Evolutionary conservation across 2,113 vertebrate species (phyloP).

Genomic region (Pholis gunnellus): DNA sequence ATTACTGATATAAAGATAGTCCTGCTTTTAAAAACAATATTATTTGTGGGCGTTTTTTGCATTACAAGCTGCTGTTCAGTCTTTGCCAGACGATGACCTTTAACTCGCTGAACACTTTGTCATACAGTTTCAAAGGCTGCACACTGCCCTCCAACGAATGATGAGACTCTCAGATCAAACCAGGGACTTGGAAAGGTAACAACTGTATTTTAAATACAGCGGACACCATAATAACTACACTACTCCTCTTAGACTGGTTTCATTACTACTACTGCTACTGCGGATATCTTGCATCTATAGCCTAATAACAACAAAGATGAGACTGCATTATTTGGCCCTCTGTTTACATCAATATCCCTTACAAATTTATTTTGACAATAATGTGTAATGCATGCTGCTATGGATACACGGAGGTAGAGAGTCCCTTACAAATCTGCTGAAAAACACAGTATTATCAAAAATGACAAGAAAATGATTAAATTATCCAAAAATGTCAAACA

Average conservation of each 20-base stretch:
- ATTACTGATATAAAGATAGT: not conserved
- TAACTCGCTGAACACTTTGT: slow-evolving; percentile 68
- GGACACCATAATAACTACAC: slow-evolving; percentile 27
- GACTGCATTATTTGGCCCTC: not conserved
- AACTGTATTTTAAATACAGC: slow-evolving; percentile 18
- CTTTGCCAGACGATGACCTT: slow-evolving; percentile 54
- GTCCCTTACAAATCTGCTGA: slow-evolving; percentile 13
- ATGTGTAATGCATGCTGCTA: slow-evolving; percentile 42
- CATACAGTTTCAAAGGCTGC: slow-evolving; percentile 90
- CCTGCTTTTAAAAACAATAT: not conserved
- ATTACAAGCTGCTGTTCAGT: slow-evolving; percentile 30
- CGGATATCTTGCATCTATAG: not conserved
- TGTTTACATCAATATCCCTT: slow-evolving; percentile 5
- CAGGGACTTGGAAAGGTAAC: slow-evolving; percentile 87
- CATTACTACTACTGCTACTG: not conserved
- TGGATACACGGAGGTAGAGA: slow-evolving; percentile 40
- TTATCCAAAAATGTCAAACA: not conserved
- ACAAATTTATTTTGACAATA: slow-evolving; percentile 14
- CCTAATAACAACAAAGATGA: slow-evolving; percentile 2
- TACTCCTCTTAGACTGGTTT: not conserved
- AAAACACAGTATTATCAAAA: slow-evolving; percentile 4
- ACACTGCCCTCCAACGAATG: slow-evolving; percentile 90
- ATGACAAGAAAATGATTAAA: slow-evolving; percentile 2
- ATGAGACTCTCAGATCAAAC: slow-evolving; percentile 82
- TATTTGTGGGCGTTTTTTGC: slow-evolving; percentile 1